Base-by-base conservation (phyloP, 2,888 invertebrate species). In the Chrysolina haemoptera region DNA sequence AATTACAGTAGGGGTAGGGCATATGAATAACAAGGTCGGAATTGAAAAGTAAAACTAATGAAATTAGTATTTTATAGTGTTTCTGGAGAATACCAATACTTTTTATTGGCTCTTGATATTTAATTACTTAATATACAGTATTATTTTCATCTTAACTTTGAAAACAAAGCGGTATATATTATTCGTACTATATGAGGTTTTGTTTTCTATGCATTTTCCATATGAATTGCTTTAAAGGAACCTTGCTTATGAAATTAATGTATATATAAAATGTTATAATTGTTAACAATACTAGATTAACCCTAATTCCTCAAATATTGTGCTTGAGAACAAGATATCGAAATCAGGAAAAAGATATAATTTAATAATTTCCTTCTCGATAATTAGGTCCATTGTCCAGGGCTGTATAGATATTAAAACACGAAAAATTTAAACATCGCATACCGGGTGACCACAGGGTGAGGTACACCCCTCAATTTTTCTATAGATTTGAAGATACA, bases 231-330 rank as follows among this genome's bases (percentile, higher is more conserved):
- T 40, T 16, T 53, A 16, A 66, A 9, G 50, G 18, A 50, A 35
- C 67, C 40, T 73, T 64, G 76, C 76, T 78, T 77, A 75, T 78
- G 70, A 80, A 78, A 55, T 55, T 22, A 55, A 55, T 55, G 82
- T 81, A 80, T 80, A 80, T 82, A 81, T 78, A 70, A 76, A 76
- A 78, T 78, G 76, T 79, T 81, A 80, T 76, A 71, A 76, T 76
- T 76, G 76, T 75, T 77, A 77, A 75, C 73, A 69, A 77, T 80
- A 77, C 78, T 78, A 75, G 78, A 78, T 78, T 74, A 27, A 73
- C 59, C 40, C 53, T 20, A 11, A 74, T 64, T 59, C 71, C 73
- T 79, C 71, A 77, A 77, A 81, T 81, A 82, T 81, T 78, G 79
- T 81, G 81, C 82, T 82, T 82, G 78, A 79, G 59, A 78, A 74